phyloP scores from a whole-genome alignment of 1,140 invertebrate genomes.

The Anastrepha obliqua region DNA sequence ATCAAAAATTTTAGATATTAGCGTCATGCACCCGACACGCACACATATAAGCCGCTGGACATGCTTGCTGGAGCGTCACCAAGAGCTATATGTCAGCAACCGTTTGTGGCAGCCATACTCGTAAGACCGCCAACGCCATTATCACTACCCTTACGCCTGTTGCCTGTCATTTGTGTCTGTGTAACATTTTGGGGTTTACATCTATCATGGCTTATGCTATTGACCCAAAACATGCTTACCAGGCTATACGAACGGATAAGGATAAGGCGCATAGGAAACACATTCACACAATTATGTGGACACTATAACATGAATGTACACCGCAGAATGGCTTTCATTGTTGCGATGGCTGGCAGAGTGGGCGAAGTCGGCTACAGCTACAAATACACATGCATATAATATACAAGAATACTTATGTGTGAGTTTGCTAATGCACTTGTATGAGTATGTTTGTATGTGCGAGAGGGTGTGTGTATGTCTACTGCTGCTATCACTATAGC shows the following conservation, averaged over 20 bases:
- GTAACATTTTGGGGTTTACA: constrained; percentile 68
- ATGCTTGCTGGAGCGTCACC: too few relatives aligned
- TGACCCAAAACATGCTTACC: constrained; percentile 70
- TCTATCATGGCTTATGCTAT: constrained; percentile 71
- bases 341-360: too few relatives aligned
- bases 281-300: not conserved
- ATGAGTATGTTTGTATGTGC: too few relatives aligned
- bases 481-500: not conserved
- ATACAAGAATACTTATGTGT: too few relatives aligned
- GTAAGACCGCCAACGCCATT: not conserved
- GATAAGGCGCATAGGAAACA: constrained; percentile 17
- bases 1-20: too few relatives aligned
- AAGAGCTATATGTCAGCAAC: not conserved
- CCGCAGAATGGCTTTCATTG: too few relatives aligned
- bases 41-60: too few relatives aligned
- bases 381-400: too few relatives aligned
- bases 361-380: too few relatives aligned
- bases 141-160: not conserved
- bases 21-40: too few relatives aligned
- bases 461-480: not conserved
- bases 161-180: not conserved
- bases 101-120: not conserved
- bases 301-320: not conserved
- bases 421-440: too few relatives aligned
- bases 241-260: not conserved